Evolutionary conservation across 2,113 vertebrate species (phyloP).

Genomic region (Cyprinodon brontotheroides): DNA sequence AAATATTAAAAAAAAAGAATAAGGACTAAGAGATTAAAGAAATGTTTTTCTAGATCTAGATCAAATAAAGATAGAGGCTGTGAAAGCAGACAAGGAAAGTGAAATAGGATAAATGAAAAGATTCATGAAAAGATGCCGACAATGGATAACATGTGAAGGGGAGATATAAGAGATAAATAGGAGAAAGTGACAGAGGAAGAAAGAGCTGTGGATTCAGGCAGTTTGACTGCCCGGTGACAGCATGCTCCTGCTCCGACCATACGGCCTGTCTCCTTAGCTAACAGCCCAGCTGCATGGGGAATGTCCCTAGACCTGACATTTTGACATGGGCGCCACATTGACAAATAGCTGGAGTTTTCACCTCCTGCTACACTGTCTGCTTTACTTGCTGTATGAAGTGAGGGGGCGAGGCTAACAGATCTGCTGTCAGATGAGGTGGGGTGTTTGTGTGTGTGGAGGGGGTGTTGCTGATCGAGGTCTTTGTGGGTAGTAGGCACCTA

Average conservation of each 20-base stretch:
- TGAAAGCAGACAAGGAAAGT: conserved; percentile 32
- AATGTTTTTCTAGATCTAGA: conserved; percentile 24
- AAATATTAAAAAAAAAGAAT: conserved; percentile 9
- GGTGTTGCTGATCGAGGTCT: conserved; percentile 78
- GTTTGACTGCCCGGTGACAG: conserved; percentile 79
- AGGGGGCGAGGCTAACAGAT: conserved; percentile 74
- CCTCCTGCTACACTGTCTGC: conserved; percentile 83
- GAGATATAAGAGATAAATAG: conserved; percentile 57
- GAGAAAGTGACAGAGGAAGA: conserved; percentile 43
- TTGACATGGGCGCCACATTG: conserved; percentile 83
- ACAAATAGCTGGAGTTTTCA: conserved; percentile 86
- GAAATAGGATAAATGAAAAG: conserved; percentile 43
- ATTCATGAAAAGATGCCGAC: conserved; percentile 31
- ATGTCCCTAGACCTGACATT: conserved; percentile 83
- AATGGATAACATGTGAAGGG: conserved; percentile 45
- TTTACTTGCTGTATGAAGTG: conserved; percentile 75
- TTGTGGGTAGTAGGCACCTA: conserved; percentile 76
- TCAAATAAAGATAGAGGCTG: conserved; percentile 30
- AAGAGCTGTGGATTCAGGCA: conserved; percentile 56
- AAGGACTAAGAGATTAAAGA: conserved; percentile 16
- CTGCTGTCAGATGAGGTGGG: conserved; percentile 72
- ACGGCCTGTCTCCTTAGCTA: conserved; percentile 82
- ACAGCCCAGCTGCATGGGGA: conserved; percentile 81
- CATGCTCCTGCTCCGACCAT: conserved; percentile 80
- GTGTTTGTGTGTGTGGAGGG: background rate